Base-by-base conservation (phyloP, 2,113 vertebrate genomes). In the Zeus faber region DNA sequence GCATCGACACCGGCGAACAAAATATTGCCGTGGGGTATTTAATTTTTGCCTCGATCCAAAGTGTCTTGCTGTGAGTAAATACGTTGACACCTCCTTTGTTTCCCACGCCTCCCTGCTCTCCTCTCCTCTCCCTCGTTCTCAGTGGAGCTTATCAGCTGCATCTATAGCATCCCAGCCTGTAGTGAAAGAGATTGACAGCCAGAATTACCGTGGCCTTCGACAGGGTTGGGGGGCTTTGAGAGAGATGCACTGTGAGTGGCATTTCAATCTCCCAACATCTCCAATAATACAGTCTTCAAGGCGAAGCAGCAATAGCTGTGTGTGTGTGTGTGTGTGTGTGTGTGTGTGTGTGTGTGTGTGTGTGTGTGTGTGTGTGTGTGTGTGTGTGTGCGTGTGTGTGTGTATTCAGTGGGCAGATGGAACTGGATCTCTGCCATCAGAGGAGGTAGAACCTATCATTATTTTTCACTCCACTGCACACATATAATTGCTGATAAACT, bases 401-500 rank as follows among this genome's bases (percentile, higher is more conserved):
- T 31, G 25, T 13, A 17, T 5, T 33, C 58, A 40, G 14, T 9
- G 11, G 48, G 18, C 52, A 55, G 51, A 56, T 23, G 47, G 54
- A 26, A 22, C 1, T 9, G 26, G 55, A 0, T 63, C 21, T 46
- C n/a, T 53, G n/a, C n/a, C 17, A 11, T 37, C 61, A 57, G 26
- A 62, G 17, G 22, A 35, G n/a, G n/a, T n/a, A 39, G 6, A 49
- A 31, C n/a, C 17, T 33, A 23, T 52, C 1, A 47, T 63, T 49
- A 26, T 65, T 50, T 45, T 25, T 35, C 14, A 52, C 26, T 27
- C 49, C 8, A 13, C 31, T 27, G 52, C 26, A n/a, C 60, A 49
- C 6, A 3, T 45, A 76, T 41, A 0, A 46, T 54, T 54, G 49
- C 18, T 27, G 17, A 57, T 35, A 59, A 58, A 52, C 45, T 20